phyloP scores from a whole-genome alignment of 2,113 vertebrate species.

The Falcunculus frontatus region DNA sequence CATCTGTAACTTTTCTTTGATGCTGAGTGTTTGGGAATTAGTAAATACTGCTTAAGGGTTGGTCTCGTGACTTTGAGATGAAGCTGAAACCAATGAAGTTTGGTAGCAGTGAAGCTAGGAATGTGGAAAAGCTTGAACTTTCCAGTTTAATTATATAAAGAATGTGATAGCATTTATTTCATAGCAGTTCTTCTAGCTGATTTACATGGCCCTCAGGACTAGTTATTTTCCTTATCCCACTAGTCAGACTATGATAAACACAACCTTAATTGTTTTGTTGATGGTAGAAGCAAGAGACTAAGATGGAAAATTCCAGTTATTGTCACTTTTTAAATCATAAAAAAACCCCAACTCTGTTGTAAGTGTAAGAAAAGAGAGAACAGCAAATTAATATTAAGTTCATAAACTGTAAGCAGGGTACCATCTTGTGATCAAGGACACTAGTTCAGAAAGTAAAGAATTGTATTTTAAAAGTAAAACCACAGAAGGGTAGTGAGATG shows the following conservation, averaged over 20 bases:
- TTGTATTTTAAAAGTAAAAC: not conserved
- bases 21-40: constrained; percentile 9
- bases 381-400: not conserved
- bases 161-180: not conserved
- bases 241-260: not conserved
- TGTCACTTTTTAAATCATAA: not conserved
- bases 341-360: not conserved
- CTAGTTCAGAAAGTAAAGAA: not conserved
- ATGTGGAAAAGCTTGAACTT: not conserved
- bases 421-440: not conserved
- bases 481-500: not conserved
- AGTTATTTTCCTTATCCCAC: not conserved
- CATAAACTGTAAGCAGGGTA: not conserved
- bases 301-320: not conserved
- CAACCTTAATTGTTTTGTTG: not conserved
- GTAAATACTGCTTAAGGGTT: constrained; percentile 8
- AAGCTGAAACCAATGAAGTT: not conserved
- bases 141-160: not conserved
- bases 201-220: not conserved
- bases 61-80: not conserved
- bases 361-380: not conserved
- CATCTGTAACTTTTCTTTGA: constrained; percentile 59
- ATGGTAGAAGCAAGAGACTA: not conserved
- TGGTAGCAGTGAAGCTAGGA: not conserved
- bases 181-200: not conserved